Conservation (phyloP, 2,113 vertebrate species). For the Argyrosomus japonicus region DNA sequence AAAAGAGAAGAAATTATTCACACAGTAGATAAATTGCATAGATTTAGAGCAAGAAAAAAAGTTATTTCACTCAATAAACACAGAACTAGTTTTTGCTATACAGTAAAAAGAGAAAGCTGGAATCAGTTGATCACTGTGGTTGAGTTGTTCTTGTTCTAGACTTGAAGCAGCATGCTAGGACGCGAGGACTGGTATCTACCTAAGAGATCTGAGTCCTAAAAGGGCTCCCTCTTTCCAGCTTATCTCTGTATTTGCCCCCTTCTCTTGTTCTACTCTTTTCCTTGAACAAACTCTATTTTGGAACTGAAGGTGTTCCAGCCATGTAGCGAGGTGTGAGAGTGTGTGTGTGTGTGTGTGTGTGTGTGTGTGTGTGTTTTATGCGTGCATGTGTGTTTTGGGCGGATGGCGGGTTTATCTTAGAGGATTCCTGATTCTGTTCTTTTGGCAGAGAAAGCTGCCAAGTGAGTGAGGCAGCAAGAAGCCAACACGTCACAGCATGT, state of each 20-base stretch:
- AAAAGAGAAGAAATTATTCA: background rate
- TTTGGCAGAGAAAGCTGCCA: conserved; percentile 77
- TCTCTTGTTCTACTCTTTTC: conserved; percentile 27
- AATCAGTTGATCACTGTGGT: conserved; percentile 39
- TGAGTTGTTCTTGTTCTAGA: conserved; percentile 48
- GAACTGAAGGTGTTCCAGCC: conserved; percentile 51
- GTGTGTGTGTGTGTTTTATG: conserved; percentile 20
- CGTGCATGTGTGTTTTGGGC: conserved; percentile 58
- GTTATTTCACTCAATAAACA: background rate
- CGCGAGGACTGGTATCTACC: conserved; percentile 55
- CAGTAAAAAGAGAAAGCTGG: conserved; percentile 20
- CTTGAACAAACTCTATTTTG: conserved; percentile 48
- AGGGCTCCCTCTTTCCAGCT: conserved; percentile 37
- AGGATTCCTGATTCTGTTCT: conserved; percentile 51
- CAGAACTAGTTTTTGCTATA: background rate
- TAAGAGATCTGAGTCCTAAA: conserved; percentile 58
- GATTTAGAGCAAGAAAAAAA: background rate
- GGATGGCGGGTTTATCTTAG: conserved; percentile 56
- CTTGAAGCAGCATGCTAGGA: conserved; percentile 69
- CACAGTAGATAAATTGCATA: background rate
- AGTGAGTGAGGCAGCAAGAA: conserved; percentile 70
- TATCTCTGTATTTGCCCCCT: conserved; percentile 28
- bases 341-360: conserved; percentile 26
- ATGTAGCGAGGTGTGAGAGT: conserved; percentile 19
- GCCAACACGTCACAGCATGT: conserved; percentile 71